phyloP scores from a whole-genome alignment of 2,797 vertebrate genomes.

The Trematomus bernacchii region DNA sequence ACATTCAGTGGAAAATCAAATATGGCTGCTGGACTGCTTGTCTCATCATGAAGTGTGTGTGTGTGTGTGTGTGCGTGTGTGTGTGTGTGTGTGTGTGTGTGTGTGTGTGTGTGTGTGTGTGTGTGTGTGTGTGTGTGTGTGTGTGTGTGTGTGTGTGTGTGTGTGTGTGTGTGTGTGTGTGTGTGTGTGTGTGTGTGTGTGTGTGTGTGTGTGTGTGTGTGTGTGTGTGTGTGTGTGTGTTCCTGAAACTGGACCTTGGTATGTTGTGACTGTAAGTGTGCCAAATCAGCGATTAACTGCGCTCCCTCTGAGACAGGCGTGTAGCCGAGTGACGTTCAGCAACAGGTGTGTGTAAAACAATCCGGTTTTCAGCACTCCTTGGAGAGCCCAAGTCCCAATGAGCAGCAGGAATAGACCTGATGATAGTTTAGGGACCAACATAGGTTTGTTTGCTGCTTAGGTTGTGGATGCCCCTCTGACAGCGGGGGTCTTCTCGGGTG shows the following conservation, averaged over 20 bases:
- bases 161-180: conserved; percentile 24
- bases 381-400: conserved; percentile 50
- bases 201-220: conserved; percentile 27
- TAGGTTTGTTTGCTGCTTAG: conserved; percentile 40
- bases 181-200: conserved; percentile 8
- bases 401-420: conserved; percentile 76
- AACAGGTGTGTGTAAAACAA: conserved; percentile 80
- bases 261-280: conserved; percentile 86
- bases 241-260: conserved; percentile 85
- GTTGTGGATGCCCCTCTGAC: conserved; percentile 33
- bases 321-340: conserved; percentile 78
- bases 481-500: conserved; percentile 17
- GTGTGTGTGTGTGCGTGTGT: too few species aligned
- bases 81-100: neutral
- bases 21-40: conserved; percentile 53
- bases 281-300: conserved; percentile 87
- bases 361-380: conserved; percentile 65
- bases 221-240: conserved; percentile 29
- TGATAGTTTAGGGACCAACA: conserved; percentile 63
- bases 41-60: conserved; percentile 9
- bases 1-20: conserved; percentile 43
- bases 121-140: conserved; percentile 3
- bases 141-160: neutral
- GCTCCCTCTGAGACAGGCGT: conserved; percentile 80
- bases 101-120: too few species aligned